A percentile compares a stretch with the other conserved stretches of the same genome.
phyloP scores from a whole-genome alignment of 2,888 invertebrate genomes.

The Pseudococcus viburni region DNA sequence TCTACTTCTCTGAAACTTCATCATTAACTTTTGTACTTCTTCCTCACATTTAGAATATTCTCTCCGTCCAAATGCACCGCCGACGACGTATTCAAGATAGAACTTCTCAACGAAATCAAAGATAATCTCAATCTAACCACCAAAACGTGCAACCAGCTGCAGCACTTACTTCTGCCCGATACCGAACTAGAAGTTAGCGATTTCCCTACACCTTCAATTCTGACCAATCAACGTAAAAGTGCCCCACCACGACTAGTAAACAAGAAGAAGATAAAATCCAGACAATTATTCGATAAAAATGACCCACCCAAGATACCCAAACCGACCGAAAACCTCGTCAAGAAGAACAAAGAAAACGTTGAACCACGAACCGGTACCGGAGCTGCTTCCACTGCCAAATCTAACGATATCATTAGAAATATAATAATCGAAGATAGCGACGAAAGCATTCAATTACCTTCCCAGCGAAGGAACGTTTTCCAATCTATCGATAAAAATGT shows the following conservation, averaged over 20 bases:
- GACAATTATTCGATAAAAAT: constrained; percentile 41
- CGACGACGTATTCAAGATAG: constrained; percentile 56
- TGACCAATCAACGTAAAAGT: constrained; percentile 25
- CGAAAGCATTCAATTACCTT: background rate
- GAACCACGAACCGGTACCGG: background rate
- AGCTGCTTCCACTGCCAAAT: background rate
- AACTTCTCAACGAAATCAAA: constrained; percentile 59
- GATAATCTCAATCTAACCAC: constrained; percentile 48
- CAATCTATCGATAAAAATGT: constrained; percentile 24
- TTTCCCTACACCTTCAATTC: constrained; percentile 42
- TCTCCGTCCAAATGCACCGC: constrained; percentile 58
- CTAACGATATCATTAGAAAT: background rate
- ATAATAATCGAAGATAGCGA: constrained; percentile 1
- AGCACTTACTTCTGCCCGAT: constrained; percentile 5
- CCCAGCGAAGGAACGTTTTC: background rate
- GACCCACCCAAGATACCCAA: background rate
- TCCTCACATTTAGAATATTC: background rate
- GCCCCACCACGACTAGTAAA: constrained; percentile 33
- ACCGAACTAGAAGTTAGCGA: constrained; percentile 56
- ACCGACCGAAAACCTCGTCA: background rate
- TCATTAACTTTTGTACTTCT: background rate
- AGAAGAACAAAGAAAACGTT: background rate
- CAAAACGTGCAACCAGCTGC: constrained; percentile 45
- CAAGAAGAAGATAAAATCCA: constrained; percentile 53
- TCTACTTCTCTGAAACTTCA: background rate